Base-by-base conservation (phyloP, 2,113 vertebrate species). In the Perognathus longimembris region DNA sequence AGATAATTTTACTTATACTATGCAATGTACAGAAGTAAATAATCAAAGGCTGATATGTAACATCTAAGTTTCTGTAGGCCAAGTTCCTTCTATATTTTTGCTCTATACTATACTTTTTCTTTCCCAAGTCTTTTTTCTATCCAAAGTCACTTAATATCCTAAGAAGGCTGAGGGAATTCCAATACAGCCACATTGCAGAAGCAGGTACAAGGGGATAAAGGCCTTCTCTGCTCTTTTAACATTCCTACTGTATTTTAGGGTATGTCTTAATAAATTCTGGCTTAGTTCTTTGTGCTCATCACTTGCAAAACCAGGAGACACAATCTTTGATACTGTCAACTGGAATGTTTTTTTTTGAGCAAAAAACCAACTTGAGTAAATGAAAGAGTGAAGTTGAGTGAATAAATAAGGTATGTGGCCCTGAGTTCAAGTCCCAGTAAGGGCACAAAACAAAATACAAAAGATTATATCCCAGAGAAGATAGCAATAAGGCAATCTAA, bases 391-490 rank as follows among this genome's bases (percentile, higher is more conserved):
- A 45, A 45, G 45, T 45, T 12, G 45, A 45, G 45, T 12, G 12
- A 45, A 45, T 45, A 45, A 45, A 45, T 45, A 45, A 45, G 45
- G 45, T 45, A 45, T 45, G 45, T 10, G 45, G 45, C 12, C 45
- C 45, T 45, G 45, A 45, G 45, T 45, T 45, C 45, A 45, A 45
- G 45, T 45, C 45, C 45, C 45, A 45, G 45, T 45, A 11, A 45
- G 12, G 45, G 45, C n/a, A 12, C 45, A 45, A 8, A 45, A 45
- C 9, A 45, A 8, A 45, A 45, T 12, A 45, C 45, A 18, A 91
- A 70, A 86, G 61, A 86, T 38, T 89, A 70, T 86, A 70, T 42
- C 34, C 69, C 73, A 90, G 14, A 63, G 61, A n/a, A 91, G 21
- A 54, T 76, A 82, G 36, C 38, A 67, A 61, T 88, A 14, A 89